phyloP scores from a whole-genome alignment of 1,140 invertebrate genomes.

The Aphelinus certus region DNA sequence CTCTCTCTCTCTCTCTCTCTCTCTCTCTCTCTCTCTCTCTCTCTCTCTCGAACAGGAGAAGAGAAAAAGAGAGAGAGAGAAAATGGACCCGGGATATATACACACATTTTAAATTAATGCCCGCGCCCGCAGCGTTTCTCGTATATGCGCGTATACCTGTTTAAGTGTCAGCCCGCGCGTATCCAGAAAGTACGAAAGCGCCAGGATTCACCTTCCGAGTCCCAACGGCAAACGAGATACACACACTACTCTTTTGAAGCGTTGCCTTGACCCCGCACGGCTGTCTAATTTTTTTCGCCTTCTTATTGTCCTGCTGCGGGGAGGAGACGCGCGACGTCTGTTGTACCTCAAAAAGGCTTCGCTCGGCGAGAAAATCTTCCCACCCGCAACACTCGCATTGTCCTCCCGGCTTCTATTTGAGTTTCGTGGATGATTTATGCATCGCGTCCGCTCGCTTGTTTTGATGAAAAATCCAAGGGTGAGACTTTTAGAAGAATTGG shows the following conservation, averaged over 20 bases:
- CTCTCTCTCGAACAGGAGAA: conserved; percentile 8
- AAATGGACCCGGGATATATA: neutral
- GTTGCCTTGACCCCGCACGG: conserved; percentile 23
- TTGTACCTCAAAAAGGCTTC: conserved; percentile 29
- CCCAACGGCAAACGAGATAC: neutral
- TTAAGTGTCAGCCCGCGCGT: neutral
- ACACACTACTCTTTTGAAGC: neutral
- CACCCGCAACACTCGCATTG: conserved; percentile 15
- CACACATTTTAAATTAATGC: conserved; percentile 13
- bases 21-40: conserved; percentile 19
- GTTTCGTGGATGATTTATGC: conserved; percentile 26
- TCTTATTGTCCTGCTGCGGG: neutral
- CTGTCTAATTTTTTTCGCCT: conserved; percentile 17
- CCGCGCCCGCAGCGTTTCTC: conserved; percentile 1
- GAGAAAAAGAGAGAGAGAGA: neutral
- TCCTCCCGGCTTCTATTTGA: conserved; percentile 22
- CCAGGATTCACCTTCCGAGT: conserved; percentile 16
- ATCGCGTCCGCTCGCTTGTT: neutral
- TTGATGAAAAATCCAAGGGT: conserved; percentile 7
- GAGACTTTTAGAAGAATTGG: too few relatives aligned
- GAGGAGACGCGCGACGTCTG: neutral
- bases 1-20: conserved; percentile 25
- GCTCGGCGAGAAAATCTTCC: conserved; percentile 28
- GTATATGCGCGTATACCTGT: neutral
- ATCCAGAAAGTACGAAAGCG: conserved; percentile 21